phyloP scores from a whole-genome alignment of 1,140 invertebrate species.

The Drosophila subobscura region DNA sequence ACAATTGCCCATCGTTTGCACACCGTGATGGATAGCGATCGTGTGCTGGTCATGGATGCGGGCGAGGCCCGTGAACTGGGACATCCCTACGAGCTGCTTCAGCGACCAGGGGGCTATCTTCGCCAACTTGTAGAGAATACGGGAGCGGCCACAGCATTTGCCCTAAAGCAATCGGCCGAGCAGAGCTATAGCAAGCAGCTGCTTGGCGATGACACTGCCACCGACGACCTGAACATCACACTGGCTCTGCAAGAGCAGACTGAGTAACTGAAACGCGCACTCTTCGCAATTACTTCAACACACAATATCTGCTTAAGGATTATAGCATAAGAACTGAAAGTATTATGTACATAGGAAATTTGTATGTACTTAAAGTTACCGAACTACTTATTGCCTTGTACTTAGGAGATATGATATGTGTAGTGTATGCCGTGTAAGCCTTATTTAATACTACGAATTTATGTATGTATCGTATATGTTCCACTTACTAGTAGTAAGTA shows the following conservation, averaged over 20 bases:
- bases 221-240: constrained; percentile 54
- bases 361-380: constrained; percentile 62
- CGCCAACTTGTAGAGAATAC: constrained; percentile 85
- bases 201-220: constrained; percentile 39
- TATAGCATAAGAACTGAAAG: constrained; percentile 63
- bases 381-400: constrained; percentile 58
- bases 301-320: constrained; percentile 21
- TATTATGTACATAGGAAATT: constrained; percentile 65
- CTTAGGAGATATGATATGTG: constrained; percentile 40
- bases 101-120: constrained; percentile 84
- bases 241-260: constrained; percentile 45
- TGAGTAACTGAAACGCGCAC: constrained; percentile 22
- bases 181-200: constrained; percentile 62
- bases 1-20: constrained; percentile 93
- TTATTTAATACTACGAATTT: constrained; percentile 61
- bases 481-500: constrained; percentile 17
- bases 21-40: constrained; percentile 92
- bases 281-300: constrained; percentile 2
- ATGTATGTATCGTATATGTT: constrained; percentile 49
- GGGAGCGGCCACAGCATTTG: constrained; percentile 81
- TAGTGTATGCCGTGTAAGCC: constrained; percentile 38
- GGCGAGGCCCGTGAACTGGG: constrained; percentile 89
- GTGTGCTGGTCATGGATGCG: constrained; percentile 89
- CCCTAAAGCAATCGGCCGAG: constrained; percentile 81
- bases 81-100: constrained; percentile 87